These are phyloP conservation scores for Thera obeliscata DNA, from an alignment of 2,888 invertebrate species.

Conservation along the genomic window DNA sequence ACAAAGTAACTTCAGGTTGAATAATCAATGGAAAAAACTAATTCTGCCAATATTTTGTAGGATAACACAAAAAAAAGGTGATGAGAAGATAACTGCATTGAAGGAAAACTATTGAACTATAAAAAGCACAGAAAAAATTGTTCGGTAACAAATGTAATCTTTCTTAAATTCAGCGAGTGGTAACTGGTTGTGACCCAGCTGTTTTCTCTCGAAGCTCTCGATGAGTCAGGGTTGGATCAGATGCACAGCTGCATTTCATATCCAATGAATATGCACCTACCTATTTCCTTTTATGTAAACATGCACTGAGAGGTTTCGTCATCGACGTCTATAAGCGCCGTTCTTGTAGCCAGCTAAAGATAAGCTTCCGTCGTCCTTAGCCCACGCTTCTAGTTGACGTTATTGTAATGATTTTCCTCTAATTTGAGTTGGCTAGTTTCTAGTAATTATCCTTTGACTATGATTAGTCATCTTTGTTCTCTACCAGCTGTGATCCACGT, in stretches of 20 bases:
- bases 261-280: constrained; percentile 18
- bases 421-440: constrained; percentile 3
- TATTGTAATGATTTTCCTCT: constrained; percentile 15
- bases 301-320: constrained; percentile 31
- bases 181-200: constrained; percentile 15
- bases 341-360: not conserved
- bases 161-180: not conserved
- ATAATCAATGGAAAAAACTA: too few relatives aligned
- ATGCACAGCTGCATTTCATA: constrained; percentile 52
- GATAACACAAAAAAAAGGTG: too few relatives aligned
- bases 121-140: not conserved
- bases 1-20: too few relatives aligned
- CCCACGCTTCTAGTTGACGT: constrained; percentile 22
- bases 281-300: constrained; percentile 31
- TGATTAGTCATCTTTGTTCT: constrained; percentile 15
- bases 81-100: too few relatives aligned
- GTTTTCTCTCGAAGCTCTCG: constrained; percentile 40
- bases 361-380: constrained; percentile 29
- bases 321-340: constrained; percentile 26
- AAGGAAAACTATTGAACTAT: too few relatives aligned
- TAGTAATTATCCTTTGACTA: not conserved
- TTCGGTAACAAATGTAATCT: not conserved
- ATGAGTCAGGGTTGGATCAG: constrained; percentile 63
- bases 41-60: too few relatives aligned
- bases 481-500: constrained; percentile 4